A percentile compares a stretch with the other conserved stretches of the same genome.
These are phyloP conservation scores for Apis cerana DNA, from an alignment of 1,140 invertebrate genomes.

Conservation along the genomic window DNA sequence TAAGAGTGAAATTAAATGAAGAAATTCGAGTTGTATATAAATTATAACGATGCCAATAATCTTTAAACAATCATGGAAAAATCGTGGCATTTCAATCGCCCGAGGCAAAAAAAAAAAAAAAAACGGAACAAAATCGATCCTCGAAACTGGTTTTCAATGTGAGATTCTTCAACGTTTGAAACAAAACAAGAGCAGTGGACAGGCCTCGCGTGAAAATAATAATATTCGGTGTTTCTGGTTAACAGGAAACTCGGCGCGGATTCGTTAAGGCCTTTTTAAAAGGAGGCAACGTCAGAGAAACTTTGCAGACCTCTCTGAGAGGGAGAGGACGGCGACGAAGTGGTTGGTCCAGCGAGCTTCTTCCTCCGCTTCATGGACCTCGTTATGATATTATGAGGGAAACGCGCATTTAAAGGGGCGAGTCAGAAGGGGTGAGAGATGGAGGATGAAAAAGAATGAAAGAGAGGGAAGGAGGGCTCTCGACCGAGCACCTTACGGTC, in stretches of 20 bases:
- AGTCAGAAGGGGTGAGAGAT: background rate
- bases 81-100: too few species aligned
- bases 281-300: conserved; percentile 52
- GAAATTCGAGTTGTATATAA: too few species aligned
- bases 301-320: conserved; percentile 49
- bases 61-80: too few species aligned
- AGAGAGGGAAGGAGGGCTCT: conserved; percentile 30
- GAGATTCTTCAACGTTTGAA: too few species aligned
- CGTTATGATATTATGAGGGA: conserved; percentile 64
- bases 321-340: background rate
- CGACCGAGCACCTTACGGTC: conserved; percentile 50
- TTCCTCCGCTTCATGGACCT: conserved; percentile 43
- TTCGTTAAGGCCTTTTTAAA: conserved; percentile 61
- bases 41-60: too few species aligned
- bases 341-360: conserved; percentile 34
- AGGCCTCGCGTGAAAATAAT: conserved; percentile 48
- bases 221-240: conserved; percentile 56
- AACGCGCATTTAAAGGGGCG: conserved; percentile 57
- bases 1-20: too few species aligned
- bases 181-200: too few species aligned
- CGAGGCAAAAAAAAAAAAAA: too few species aligned
- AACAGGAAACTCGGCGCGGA: conserved; percentile 27
- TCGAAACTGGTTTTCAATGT: too few species aligned
- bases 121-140: too few species aligned
- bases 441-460: background rate